Conservation (phyloP, 2,888 invertebrate genomes). For the Dascillus cervinus region DNA sequence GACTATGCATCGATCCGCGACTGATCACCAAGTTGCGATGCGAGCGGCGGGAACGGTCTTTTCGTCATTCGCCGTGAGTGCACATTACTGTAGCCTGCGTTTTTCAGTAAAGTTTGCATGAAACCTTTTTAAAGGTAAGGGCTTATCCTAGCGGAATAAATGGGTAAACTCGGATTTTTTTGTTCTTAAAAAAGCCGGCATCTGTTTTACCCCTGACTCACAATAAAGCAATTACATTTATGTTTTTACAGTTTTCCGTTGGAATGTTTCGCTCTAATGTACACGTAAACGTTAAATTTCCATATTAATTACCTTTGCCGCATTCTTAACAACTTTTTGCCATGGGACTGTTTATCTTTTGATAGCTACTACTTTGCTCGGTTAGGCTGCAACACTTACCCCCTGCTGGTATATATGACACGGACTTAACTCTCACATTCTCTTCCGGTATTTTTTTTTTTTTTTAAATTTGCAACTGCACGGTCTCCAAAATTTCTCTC, state of each 20-base stretch:
- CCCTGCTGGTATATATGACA: too few relatives aligned
- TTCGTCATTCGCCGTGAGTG: slow-evolving; percentile 23
- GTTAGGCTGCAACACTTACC: too few relatives aligned
- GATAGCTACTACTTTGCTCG: too few relatives aligned
- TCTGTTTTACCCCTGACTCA: too few relatives aligned
- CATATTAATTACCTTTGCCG: slow-evolving; percentile 6
- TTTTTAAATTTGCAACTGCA: too few relatives aligned
- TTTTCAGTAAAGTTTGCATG: slow-evolving; percentile 24
- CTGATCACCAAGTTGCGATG: slow-evolving; percentile 17
- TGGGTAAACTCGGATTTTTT: slow-evolving; percentile 23
- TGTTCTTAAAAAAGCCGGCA: too few relatives aligned
- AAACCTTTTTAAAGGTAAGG: slow-evolving; percentile 20
- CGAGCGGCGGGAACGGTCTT: slow-evolving; percentile 11
- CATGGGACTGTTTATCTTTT: too few relatives aligned
- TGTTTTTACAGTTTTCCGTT: too few relatives aligned
- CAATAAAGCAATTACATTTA: too few relatives aligned
- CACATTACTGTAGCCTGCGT: slow-evolving; percentile 20
- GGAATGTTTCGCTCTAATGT: slow-evolving; percentile 5
- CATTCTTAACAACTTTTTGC: slow-evolving; percentile 13
- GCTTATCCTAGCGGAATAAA: slow-evolving; percentile 25
- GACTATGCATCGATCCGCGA: slow-evolving; percentile 16
- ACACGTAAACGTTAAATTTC: slow-evolving; percentile 7
- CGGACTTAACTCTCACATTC: too few relatives aligned
- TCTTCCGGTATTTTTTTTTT: too few relatives aligned
- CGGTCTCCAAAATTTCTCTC: too few relatives aligned